phyloP scores from a whole-genome alignment of 2,113 vertebrate genomes.

The Oenanthe melanoleuca region DNA sequence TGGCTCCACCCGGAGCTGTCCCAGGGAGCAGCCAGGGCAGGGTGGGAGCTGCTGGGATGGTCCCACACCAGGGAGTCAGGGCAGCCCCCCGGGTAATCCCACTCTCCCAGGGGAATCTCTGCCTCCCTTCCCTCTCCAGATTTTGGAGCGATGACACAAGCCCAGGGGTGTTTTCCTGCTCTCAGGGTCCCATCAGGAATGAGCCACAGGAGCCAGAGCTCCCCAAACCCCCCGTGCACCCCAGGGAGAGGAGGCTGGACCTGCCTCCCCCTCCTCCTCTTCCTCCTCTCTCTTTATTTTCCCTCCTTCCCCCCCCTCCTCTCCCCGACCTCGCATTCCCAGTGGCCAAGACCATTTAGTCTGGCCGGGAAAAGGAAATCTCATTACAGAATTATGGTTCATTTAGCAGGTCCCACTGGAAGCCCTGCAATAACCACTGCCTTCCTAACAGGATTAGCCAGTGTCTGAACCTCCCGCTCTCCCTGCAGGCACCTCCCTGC shows the following conservation, averaged over 20 bases:
- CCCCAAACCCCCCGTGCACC: background rate
- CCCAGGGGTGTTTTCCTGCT: background rate
- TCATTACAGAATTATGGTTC: conserved; percentile 64
- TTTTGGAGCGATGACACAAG: background rate
- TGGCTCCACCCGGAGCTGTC: too few species aligned
- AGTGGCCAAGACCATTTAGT: conserved; percentile 51
- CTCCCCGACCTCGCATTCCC: conserved; percentile 13
- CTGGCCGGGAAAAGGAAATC: conserved; percentile 67
- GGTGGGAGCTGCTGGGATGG: fast-evolving
- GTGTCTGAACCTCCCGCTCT: conserved; percentile 46
- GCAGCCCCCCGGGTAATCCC: background rate
- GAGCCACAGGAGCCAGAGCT: background rate
- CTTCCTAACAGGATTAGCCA: conserved; percentile 73
- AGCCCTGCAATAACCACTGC: conserved; percentile 65
- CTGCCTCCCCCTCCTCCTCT: background rate
- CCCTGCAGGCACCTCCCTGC: background rate
- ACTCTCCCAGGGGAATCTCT: fast-evolving
- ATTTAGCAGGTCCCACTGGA: conserved; percentile 65
- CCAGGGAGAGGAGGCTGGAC: background rate
- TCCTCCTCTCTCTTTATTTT: background rate
- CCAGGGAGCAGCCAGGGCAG: fast-evolving
- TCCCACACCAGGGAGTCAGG: background rate
- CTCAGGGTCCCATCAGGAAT: background rate
- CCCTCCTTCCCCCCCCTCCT: too few species aligned
- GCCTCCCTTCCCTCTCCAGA: fast-evolving